These are phyloP conservation scores for Tragulus kanchil DNA, from an alignment of 2,113 vertebrate genomes.

Conservation along the genomic window DNA sequence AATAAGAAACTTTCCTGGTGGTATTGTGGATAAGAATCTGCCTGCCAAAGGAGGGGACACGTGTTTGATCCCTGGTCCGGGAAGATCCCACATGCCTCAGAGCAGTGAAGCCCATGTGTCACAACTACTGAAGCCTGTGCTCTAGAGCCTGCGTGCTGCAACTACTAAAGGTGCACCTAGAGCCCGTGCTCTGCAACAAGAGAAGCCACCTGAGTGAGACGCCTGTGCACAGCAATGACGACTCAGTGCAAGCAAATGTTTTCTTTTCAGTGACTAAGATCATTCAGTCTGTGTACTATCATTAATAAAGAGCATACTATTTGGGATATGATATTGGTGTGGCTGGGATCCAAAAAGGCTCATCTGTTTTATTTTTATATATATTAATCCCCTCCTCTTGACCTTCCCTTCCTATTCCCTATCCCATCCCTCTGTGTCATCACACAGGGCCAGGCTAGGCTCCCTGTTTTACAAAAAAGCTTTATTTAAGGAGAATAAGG, in stretches of 20 bases:
- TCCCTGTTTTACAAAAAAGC: not conserved
- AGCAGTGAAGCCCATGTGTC: not conserved
- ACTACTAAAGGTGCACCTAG: not conserved
- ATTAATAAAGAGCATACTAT: not conserved
- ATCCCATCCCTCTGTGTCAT: too few relatives aligned
- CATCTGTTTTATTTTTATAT: too few relatives aligned
- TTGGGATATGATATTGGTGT: not conserved
- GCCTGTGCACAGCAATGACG: not conserved
- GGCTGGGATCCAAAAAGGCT: not conserved
- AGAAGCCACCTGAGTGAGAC: too few relatives aligned
- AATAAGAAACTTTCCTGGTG: not conserved
- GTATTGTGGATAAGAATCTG: not conserved
- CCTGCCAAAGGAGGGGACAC: not conserved
- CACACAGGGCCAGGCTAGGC: too few relatives aligned
- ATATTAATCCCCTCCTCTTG: too few relatives aligned
- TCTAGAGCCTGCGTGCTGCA: not conserved
- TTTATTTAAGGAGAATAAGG: slow-evolving; percentile 43
- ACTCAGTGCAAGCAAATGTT: not conserved
- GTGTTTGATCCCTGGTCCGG: not conserved
- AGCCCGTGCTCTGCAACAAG: too few relatives aligned
- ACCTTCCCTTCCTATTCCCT: too few relatives aligned
- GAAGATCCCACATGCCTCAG: not conserved
- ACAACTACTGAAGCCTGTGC: not conserved
- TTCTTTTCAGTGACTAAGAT: not conserved
- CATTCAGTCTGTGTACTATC: not conserved